These are phyloP conservation scores for Ichneumon xanthorius DNA, from an alignment of 2,888 invertebrate species.

Conservation along the genomic window DNA sequence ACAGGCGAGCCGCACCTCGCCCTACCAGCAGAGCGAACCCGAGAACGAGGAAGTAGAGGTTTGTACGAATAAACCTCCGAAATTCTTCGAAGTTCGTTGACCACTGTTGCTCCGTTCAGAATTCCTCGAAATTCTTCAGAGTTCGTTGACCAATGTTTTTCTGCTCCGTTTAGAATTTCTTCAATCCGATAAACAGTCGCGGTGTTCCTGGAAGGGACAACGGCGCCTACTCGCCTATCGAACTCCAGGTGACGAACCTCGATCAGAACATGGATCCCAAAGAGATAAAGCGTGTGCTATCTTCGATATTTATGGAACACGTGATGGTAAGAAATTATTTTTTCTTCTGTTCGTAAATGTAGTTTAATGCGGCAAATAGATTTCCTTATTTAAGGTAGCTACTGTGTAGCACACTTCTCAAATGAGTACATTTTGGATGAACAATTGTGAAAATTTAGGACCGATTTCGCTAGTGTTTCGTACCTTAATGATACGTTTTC, in stretches of 20 bases:
- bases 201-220: slow-evolving; percentile 73
- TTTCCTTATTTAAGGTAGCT: too few relatives aligned
- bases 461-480: too few relatives aligned
- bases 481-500: not conserved
- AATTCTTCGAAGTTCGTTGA: not conserved
- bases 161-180: slow-evolving; percentile 78
- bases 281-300: slow-evolving; percentile 88
- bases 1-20: slow-evolving; percentile 77
- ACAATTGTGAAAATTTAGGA: too few relatives aligned
- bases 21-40: slow-evolving; percentile 79
- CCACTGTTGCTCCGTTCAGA: slow-evolving; percentile 71
- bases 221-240: slow-evolving; percentile 84
- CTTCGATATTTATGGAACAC: slow-evolving; percentile 88
- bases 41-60: slow-evolving; percentile 83
- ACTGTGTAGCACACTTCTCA: too few relatives aligned
- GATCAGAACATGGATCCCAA: slow-evolving; percentile 89
- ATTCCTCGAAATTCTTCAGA: slow-evolving; percentile 74
- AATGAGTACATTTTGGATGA: too few relatives aligned
- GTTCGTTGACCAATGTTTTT: not conserved
- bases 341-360: slow-evolving; percentile 7
- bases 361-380: not conserved
- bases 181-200: slow-evolving; percentile 82
- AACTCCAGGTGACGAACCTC: slow-evolving; percentile 89
- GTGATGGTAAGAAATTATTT: slow-evolving; percentile 86
- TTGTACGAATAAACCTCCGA: slow-evolving; percentile 30